Evolutionary conservation across 2,888 invertebrate genomes (phyloP), one percentile per base, ranked within the genome.

Genomic region (Dichetophora obliterata): DNA sequence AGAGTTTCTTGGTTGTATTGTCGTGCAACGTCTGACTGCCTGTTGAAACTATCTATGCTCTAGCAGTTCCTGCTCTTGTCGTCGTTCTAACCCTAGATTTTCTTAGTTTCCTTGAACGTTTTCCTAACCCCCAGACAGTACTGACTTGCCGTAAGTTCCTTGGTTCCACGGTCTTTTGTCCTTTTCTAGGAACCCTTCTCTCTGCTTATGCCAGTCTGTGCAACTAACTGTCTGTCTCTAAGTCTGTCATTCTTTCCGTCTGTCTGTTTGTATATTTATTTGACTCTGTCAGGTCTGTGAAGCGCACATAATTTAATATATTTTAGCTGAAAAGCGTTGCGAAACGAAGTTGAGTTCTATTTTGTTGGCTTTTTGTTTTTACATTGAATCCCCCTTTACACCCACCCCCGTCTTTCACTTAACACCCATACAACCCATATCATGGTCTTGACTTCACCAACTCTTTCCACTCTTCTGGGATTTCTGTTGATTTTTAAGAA

Each of bases 281-380:
- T 52, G 43, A 48, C 43, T 54, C 72, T 59, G 73, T 66, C 73
- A 34, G 54, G 75, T 75, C 69, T 61, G 69, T 63, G 77, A 74
- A 52, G 77, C 74, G 74, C 52, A 77, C 73, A 77, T 77, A 77
- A 77, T 77, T 77, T 77, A 77, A 77, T 77, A 77, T 74, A 61
- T 77, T 77, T 77, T 74, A 68, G 69, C 70, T 43, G 74, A 77
- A 74, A 77, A 74, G 69, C 69, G 77, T 70, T 63, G 68, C 68
- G 61, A 69, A 69, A 61, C 74, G 75, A 50, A 69, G 61, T 69
- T 59, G 57, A 43, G 59, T 75, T 27, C 68, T 59, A 54, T 75
- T 68, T 75, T 73, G 59, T 65, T 63, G 37, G 43, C 37, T 48
- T 34, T 66, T n/a, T 43, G 43, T 27, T 70, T 70, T 37, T 57